Conservation (phyloP, 2,888 invertebrate genomes). For the Heliothis peltigera region DNA sequence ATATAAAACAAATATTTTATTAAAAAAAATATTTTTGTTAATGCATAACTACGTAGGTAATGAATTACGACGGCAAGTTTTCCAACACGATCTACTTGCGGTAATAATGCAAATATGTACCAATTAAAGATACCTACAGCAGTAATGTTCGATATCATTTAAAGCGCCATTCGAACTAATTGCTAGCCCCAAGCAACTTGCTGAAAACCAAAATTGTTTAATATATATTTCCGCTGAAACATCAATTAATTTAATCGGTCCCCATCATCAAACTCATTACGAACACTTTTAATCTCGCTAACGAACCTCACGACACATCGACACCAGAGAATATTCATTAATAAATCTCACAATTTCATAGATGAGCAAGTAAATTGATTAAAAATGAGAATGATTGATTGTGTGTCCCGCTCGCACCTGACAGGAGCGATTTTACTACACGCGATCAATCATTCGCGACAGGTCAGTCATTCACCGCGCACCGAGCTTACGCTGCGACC, state of each 20-base stretch:
- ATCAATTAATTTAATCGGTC: slow-evolving; percentile 48
- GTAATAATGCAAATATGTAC: too few relatives aligned
- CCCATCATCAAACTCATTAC: slow-evolving; percentile 57
- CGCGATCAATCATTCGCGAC: slow-evolving; percentile 61
- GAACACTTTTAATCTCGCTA: slow-evolving; percentile 62
- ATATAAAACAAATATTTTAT: too few relatives aligned
- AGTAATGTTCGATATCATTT: neutral
- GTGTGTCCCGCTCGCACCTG: slow-evolving; percentile 74
- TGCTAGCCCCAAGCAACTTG: slow-evolving; percentile 13
- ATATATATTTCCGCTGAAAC: slow-evolving; percentile 17
- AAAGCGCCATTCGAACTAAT: slow-evolving; percentile 9
- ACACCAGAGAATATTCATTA: slow-evolving; percentile 46
- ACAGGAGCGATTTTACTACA: slow-evolving; percentile 72
- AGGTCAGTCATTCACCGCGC: slow-evolving; percentile 47
- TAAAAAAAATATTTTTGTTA: too few relatives aligned
- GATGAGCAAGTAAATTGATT: slow-evolving; percentile 82
- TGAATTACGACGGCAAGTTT: neutral
- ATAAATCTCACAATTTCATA: slow-evolving; percentile 70
- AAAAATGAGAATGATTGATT: slow-evolving; percentile 84
- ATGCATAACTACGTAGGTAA: too few relatives aligned
- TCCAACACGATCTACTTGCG: too few relatives aligned
- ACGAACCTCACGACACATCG: slow-evolving; percentile 60
- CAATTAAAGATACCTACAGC: neutral
- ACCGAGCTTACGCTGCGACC: slow-evolving; percentile 36
- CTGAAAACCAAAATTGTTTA: slow-evolving; percentile 20